Percentiles rank a stretch among this genome's conserved stretches.
Evolutionary conservation across 2,888 invertebrate genomes (phyloP).

Genomic region (Gryllus longicercus): DNA sequence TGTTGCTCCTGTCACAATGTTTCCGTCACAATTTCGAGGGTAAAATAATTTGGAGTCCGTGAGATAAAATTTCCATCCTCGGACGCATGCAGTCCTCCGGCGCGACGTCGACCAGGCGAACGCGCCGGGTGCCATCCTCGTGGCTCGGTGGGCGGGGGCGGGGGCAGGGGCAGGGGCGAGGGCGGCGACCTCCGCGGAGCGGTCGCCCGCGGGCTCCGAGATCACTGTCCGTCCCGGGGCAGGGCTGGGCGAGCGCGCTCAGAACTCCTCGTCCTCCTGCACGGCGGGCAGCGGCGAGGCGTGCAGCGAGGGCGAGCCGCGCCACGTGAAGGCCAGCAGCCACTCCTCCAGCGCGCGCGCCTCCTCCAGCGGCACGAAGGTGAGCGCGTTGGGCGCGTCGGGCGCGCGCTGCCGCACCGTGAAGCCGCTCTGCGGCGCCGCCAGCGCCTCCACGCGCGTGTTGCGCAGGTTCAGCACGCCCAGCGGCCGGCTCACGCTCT

Average conservation of each 20-base stretch:
- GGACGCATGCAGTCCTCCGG: no score
- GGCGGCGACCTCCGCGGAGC: background rate
- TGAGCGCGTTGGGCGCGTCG: slow-evolving; percentile 57
- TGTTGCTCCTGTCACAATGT: no score
- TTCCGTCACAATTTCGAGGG: no score
- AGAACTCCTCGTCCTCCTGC: slow-evolving; percentile 57
- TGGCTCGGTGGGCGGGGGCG: background rate
- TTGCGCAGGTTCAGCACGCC: slow-evolving; percentile 61
- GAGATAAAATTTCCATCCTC: no score
- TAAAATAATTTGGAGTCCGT: no score
- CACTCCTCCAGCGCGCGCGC: slow-evolving; percentile 39
- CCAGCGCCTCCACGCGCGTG: slow-evolving; percentile 55
- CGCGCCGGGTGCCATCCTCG: background rate
- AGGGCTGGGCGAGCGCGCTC: background rate
- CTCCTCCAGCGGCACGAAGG: slow-evolving; percentile 46
- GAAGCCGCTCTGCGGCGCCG: slow-evolving; percentile 51
- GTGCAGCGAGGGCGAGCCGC: slow-evolving; percentile 40
- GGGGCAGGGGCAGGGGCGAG: slow-evolving; percentile 2
- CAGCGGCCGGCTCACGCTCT: slow-evolving; percentile 59
- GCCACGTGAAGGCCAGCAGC: slow-evolving; percentile 11
- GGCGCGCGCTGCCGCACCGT: slow-evolving; percentile 60
- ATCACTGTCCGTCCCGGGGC: background rate
- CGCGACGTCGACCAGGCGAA: no score
- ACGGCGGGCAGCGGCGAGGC: slow-evolving; percentile 59
- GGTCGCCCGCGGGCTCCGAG: background rate